Percentiles rank a stretch among this genome's conserved stretches.
phyloP scores from a whole-genome alignment of 37 sponge, comb jelly and placozoan genomes.

The Beroe forskalii region DNA sequence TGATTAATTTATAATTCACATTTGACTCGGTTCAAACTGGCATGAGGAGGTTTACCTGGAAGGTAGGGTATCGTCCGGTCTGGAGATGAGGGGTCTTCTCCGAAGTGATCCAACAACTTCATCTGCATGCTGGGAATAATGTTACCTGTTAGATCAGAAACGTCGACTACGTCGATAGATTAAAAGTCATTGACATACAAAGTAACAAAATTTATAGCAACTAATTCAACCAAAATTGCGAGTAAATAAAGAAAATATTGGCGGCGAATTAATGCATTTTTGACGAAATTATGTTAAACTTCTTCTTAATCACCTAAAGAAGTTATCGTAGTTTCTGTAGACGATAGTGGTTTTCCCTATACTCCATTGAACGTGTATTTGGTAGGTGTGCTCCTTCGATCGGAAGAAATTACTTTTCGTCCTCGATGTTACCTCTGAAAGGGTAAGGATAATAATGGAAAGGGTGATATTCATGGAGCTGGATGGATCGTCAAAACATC shows the following conservation, averaged over 20 bases:
- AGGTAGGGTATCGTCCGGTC: neutral
- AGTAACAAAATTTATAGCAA: no score
- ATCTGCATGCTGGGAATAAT: slow-evolving; percentile 15
- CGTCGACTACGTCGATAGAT: no score
- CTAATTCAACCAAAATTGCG: no score
- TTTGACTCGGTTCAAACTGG: no score
- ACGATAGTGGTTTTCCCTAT: slow-evolving; percentile 45
- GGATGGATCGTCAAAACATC: no score
- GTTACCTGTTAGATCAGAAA: neutral
- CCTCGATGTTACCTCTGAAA: slow-evolving; percentile 40
- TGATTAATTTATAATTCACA: no score
- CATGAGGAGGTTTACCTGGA: neutral
- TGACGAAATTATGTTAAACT: no score
- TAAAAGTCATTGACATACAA: no score
- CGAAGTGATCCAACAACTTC: slow-evolving; percentile 36
- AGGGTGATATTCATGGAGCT: no score
- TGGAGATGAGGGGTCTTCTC: neutral
- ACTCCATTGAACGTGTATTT: slow-evolving; percentile 36
- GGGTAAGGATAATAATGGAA: no score
- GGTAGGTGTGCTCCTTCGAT: slow-evolving; percentile 8
- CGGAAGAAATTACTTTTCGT: neutral
- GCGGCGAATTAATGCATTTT: no score
- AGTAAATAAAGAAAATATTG: no score
- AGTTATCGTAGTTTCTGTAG: slow-evolving; percentile 57
- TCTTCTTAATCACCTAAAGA: slow-evolving; percentile 47